Base-by-base conservation (phyloP, 2,888 invertebrate species). In the Xylophagus ater region DNA sequence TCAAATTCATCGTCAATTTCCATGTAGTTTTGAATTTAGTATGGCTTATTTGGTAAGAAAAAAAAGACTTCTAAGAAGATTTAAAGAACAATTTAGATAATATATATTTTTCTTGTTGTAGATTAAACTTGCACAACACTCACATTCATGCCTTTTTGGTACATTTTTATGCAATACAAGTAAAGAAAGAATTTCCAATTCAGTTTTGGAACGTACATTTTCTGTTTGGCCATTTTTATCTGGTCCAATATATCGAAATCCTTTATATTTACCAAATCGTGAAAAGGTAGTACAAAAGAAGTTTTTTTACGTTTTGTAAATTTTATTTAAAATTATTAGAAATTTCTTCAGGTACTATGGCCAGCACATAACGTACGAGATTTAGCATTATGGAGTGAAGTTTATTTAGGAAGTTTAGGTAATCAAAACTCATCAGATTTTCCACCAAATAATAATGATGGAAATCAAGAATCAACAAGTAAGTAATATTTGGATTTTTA, bases 11-110 rank as follows among this genome's bases (percentile, higher is more conserved):
- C 59, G 70, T 43, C 92, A 94, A 68, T 92, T 84, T 64, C 87
- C 90, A 1, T 87, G 87, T 65, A 81, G 83, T 59, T 98, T 98
- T 69, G 88, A 97, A 69, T 96, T 97, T 69, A 92, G 90, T 49
- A 78, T 86, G 57, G 81, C 85, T 4, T 97, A 86, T 62, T 69
- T 97, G 73, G 94, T 94, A 54, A 72, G 45, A 47, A 28, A 7
- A 30, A 18, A 12, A 13, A 13, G n/a, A 15, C 12, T 17, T 19
- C n/a, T n/a, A n/a, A n/a, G n/a, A n/a, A n/a, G n/a, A 15, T 17
- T 5, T 17, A 25, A n/a, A 19, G 6, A 19, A 8, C 17, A n/a
- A 13, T 12, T 8, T 14, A 13, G 23, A 20, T 12, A 5, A 8
- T 28, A 8, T n/a, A 28, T 9, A 28, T 28, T 28, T 28, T 28